Conservation (phyloP, 2,888 invertebrate species). For the Rhimphoctona megacephalus region DNA sequence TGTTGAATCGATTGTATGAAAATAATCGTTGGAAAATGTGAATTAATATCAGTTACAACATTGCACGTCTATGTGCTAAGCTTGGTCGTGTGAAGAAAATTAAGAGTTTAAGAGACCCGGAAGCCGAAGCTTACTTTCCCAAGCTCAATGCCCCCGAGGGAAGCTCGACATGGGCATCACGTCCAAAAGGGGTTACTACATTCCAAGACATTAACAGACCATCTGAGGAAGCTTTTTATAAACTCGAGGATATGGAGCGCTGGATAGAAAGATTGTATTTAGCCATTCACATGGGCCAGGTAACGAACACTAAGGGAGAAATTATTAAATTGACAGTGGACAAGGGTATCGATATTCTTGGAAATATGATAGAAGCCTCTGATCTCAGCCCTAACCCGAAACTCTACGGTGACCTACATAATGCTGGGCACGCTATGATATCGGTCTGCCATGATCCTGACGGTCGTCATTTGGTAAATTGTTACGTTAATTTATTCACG, state of each 20-base stretch:
- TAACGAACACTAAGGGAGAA: conserved; percentile 87
- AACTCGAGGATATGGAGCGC: conserved; percentile 89
- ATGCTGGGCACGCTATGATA: conserved; percentile 92
- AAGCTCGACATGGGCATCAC: conserved; percentile 91
- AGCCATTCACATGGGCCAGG: conserved; percentile 89
- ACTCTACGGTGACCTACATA: conserved; percentile 93
- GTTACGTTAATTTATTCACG: no score
- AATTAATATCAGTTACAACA: conserved; percentile 88
- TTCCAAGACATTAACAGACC: conserved; percentile 89
- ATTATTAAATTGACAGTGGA: conserved; percentile 87
- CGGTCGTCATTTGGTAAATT: conserved; percentile 89
- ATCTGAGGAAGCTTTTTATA: conserved; percentile 88
- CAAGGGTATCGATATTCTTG: conserved; percentile 91
- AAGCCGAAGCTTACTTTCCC: conserved; percentile 93
- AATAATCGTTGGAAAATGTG: not conserved
- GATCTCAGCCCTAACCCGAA: conserved; percentile 89
- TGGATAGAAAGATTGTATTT: conserved; percentile 91
- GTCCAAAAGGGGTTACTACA: conserved; percentile 86
- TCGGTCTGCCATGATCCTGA: conserved; percentile 93
- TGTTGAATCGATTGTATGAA: not conserved
- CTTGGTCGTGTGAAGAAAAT: conserved; percentile 88
- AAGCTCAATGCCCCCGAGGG: conserved; percentile 93
- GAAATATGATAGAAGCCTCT: conserved; percentile 91
- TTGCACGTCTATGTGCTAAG: conserved; percentile 91
- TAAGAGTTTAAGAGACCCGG: conserved; percentile 89